phyloP scores from a whole-genome alignment of 2,888 invertebrate species.

The Omphaloscelis lunosa region DNA sequence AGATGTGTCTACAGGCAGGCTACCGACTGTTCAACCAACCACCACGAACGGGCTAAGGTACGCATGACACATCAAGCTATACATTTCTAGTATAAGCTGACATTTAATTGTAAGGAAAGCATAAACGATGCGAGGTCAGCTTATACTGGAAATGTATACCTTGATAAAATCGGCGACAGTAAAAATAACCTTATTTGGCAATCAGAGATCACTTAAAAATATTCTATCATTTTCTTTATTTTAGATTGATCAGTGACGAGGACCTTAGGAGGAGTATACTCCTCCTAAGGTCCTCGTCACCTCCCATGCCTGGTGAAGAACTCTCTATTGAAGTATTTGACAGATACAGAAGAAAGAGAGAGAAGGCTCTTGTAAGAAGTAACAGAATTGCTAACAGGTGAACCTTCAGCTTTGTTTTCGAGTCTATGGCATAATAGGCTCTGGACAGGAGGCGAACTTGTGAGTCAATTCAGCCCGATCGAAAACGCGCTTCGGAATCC shows the following conservation, averaged over 20 bases:
- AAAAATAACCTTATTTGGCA: neutral
- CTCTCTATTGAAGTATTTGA: neutral
- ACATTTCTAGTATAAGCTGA: neutral
- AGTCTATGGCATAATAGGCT: neutral
- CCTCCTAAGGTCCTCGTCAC: too few species aligned
- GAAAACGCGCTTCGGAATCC: neutral
- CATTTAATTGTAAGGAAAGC: neutral
- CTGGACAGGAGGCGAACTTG: neutral
- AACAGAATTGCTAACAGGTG: too few species aligned
- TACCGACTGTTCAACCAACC: too few species aligned
- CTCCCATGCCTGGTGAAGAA: neutral
- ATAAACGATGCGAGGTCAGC: neutral
- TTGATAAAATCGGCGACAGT: neutral
- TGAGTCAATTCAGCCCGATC: neutral
- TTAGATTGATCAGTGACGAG: neutral
- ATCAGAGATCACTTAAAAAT: neutral
- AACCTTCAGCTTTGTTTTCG: too few species aligned
- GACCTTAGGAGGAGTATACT: neutral
- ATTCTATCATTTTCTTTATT: neutral
- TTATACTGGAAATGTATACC: neutral
- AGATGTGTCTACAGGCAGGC: neutral
- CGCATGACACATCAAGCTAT: too few species aligned
- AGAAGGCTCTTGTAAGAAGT: neutral
- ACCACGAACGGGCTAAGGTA: neutral
- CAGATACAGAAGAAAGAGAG: neutral